phyloP scores from a whole-genome alignment of 1,140 invertebrate genomes.

The Argopecten irradians region DNA sequence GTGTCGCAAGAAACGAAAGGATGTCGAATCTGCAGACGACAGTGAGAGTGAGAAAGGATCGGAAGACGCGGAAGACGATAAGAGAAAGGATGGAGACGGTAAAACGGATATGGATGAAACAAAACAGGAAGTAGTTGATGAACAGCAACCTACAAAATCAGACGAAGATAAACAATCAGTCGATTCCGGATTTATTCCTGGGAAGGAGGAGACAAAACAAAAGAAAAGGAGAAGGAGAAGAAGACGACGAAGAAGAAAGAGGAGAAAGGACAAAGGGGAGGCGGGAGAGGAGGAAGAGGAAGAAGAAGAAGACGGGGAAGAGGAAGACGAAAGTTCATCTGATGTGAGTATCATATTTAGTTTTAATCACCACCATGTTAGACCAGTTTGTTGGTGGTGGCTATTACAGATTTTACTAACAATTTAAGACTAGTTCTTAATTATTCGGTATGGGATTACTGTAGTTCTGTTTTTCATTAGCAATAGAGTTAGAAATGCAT shows the following conservation, averaged over 20 bases:
- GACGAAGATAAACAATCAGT: background rate
- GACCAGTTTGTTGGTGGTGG: background rate
- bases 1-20: background rate
- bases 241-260: background rate
- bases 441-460: background rate
- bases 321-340: background rate
- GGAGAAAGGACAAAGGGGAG: background rate
- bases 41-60: slow-evolving; percentile 4
- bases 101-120: background rate
- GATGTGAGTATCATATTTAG: background rate
- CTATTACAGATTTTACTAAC: background rate
- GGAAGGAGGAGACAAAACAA: background rate
- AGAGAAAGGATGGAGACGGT: background rate
- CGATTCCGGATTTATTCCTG: background rate
- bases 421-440: background rate
- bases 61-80: background rate
- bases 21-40: background rate
- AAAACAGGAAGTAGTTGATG: background rate
- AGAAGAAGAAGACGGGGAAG: background rate
- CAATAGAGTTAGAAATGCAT: too few relatives aligned
- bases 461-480: background rate
- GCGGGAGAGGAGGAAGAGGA: background rate
- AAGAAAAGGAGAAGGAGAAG: background rate
- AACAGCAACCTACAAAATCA: background rate
- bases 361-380: background rate